phyloP scores from a whole-genome alignment of 1,140 invertebrate species.

The Formica selysi region DNA sequence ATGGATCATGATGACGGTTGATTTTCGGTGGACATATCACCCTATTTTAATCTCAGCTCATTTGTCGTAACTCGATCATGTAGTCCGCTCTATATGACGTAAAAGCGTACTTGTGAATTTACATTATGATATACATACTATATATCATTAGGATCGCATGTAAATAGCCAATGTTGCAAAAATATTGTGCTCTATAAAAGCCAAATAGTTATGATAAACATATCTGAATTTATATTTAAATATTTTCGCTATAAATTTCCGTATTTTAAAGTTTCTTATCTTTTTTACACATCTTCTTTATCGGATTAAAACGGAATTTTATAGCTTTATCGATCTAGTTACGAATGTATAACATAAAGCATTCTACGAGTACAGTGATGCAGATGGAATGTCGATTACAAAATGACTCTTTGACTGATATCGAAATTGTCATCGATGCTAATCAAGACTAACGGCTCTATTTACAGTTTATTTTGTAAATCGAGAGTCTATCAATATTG shows the following conservation, averaged over 20 bases:
- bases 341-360: neutral
- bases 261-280: constrained; percentile 20
- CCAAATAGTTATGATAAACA: constrained; percentile 51
- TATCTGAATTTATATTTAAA: constrained; percentile 39
- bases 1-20: constrained; percentile 63
- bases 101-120: constrained; percentile 15
- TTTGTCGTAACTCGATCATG: constrained; percentile 46
- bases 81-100: constrained; percentile 35
- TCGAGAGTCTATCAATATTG: neutral
- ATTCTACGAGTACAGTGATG: constrained; percentile 2
- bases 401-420: constrained; percentile 25
- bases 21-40: constrained; percentile 61
- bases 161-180: neutral
- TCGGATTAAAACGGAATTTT: constrained; percentile 26
- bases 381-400: neutral
- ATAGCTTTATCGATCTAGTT: constrained; percentile 47
- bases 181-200: neutral
- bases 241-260: neutral
- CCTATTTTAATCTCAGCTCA: constrained; percentile 65
- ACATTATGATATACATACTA: neutral
- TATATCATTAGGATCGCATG: neutral
- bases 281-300: neutral
- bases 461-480: constrained; percentile 32
- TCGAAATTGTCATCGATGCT: neutral
- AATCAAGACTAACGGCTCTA: constrained; percentile 16